Evolutionary conservation across 2,113 vertebrate species (phyloP), one percentile per base, ranked within the genome.

Genomic region (Hippocampus zosterae): DNA sequence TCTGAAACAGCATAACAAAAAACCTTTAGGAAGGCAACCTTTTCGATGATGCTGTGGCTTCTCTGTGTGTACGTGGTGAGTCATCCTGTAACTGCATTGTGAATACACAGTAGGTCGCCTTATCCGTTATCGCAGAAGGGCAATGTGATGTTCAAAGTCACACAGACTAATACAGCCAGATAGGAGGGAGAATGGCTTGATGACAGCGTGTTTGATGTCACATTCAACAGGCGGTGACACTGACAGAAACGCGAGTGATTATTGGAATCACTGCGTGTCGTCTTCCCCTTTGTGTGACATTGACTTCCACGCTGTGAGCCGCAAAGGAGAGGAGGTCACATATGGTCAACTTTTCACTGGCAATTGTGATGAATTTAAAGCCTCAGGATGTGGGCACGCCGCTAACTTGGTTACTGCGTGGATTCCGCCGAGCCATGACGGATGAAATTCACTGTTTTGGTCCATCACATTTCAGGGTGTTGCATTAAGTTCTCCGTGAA

Each of bases 401-500:
- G 88, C 80, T 87, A 85, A 91, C 78, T 91, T 88, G 85, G 86
- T 85, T 82, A 78, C 84, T 88, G 82, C 74, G 64, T 88, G 83
- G 84, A 89, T 81, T 84, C 83, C 78, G 80, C 82, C 40, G 67
- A 69, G 25, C 48, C 48, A 11, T 81, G 75, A 81, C 21, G 74
- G 85, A 73, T 87, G 78, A 89, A 73, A 89, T 87, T 85, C 81
- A 88, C 83, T 89, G 84, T 89, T 79, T 82, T 80, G 86, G 69
- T 87, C 84, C 85, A 85, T 88, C 82, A 82, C 85, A 87, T 87
- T 86, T 86, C 81, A 83, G 80, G 46, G 61, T 21, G 29, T 29
- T 52, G 29, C 8, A 2, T 18, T 60, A 16, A 56, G 9, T 25
- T 59, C 23, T 16, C 4, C 15, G 13, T 25, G 57, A 33, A 15